Conservation (phyloP, 2,113 vertebrate genomes). For the Gymnorhina tibicen region DNA sequence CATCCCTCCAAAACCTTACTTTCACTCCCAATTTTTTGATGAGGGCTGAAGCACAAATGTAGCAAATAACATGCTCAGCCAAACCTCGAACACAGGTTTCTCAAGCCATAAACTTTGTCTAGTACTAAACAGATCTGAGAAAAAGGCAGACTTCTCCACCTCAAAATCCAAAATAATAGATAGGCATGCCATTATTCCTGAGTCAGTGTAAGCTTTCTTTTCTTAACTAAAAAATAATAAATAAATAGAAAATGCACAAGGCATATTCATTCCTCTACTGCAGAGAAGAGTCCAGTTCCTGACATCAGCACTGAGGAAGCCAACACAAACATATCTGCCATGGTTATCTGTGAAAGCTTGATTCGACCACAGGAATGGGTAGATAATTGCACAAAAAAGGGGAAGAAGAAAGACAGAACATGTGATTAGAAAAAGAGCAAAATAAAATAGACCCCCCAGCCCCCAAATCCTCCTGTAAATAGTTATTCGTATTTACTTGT, state of each 20-base stretch:
- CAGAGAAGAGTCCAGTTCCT: neutral
- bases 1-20: neutral
- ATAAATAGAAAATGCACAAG: neutral
- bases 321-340: neutral
- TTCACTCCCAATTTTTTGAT: neutral
- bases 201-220: neutral
- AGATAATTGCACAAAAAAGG: neutral
- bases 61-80: neutral
- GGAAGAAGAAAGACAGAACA: neutral
- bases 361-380: neutral
- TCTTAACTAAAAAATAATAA: neutral
- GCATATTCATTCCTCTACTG: neutral
- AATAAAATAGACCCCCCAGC: neutral
- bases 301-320: neutral
- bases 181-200: neutral
- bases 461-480: fast-evolving
- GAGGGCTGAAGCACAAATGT: neutral
- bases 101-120: neutral
- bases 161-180: too few species aligned
- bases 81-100: neutral
- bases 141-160: neutral
- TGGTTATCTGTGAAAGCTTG: neutral
- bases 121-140: neutral
- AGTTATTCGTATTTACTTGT: neutral
- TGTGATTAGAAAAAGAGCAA: neutral